A percentile compares a stretch with the other conserved stretches of the same genome.
phyloP scores from a whole-genome alignment of 2,888 invertebrate species.

The Eristalis intricaria region DNA sequence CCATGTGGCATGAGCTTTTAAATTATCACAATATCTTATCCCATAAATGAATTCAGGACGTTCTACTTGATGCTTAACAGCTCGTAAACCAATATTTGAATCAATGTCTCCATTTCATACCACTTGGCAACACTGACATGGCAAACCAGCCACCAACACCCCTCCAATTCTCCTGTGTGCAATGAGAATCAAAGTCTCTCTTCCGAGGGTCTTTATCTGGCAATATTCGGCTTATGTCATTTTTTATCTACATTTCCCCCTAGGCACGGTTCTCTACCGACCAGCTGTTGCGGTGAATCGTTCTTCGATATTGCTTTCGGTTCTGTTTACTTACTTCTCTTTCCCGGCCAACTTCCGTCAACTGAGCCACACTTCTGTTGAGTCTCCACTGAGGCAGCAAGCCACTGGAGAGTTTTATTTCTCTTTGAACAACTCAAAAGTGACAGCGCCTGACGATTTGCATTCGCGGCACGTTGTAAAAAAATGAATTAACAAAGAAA shows the following conservation, averaged over 20 bases:
- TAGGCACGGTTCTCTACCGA: neutral
- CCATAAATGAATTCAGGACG: too few relatives aligned
- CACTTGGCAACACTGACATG: conserved; percentile 19
- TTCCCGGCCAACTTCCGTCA: neutral
- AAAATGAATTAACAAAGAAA: neutral
- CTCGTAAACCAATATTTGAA: too few relatives aligned
- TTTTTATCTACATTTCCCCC: conserved; percentile 14
- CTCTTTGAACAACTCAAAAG: neutral
- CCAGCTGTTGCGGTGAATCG: conserved; percentile 22
- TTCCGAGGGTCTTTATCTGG: neutral
- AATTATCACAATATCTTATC: too few relatives aligned
- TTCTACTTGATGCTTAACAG: too few relatives aligned
- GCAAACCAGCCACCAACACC: neutral
- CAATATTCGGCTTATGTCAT: conserved; percentile 1
- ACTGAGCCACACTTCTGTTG: neutral
- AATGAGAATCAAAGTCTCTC: neutral
- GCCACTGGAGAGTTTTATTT: neutral
- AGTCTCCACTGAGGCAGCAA: neutral
- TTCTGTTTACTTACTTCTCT: conserved; percentile 20
- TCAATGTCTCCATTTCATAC: too few relatives aligned
- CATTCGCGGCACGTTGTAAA: conserved; percentile 19
- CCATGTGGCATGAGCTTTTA: too few relatives aligned
- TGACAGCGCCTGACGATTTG: neutral
- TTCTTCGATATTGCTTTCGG: neutral
- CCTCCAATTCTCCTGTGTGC: neutral